Evolutionary conservation across 2,797 vertebrate genomes (phyloP), one percentile per base, ranked within the genome.

Genomic region (Falco naumanni): DNA sequence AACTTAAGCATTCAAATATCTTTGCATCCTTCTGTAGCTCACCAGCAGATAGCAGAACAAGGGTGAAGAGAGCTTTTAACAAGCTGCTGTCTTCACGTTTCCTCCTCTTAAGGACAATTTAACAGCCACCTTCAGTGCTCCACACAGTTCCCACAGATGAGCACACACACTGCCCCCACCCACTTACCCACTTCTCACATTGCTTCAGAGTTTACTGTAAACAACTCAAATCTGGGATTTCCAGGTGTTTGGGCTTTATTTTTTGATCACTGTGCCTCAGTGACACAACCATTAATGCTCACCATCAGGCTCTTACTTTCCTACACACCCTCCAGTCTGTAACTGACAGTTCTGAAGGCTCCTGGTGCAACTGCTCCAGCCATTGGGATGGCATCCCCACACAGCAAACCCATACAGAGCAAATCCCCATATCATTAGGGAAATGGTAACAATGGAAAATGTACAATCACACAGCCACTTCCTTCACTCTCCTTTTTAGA

Each of bases 371-470:
- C 50, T 56, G 14, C 19, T 54, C 5, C 47, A 48, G 78, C 34
- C 26, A 20, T 4, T 61, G 76, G n/a, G 57, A 68, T 13, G 18
- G 11, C 43, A 91, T 12, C 56, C 31, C 29, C 43, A 56, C 48
- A 31, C 34, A 59, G 21, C 13, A 25, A 56, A 24, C 3, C 21
- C 5, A 0, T 1, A 9, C 1, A 6, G 2, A 48, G 25, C 51
- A 89, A 80, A 59, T 6, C 20, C 17, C 37, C 31, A 33, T 8
- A 34, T 8, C 51, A 25, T 16, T 16, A 70, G 5, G 21, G n/a
- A 80, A 92, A 48, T 2, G 4, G 26, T 8, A 51, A 66, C 34
- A 48, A 45, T 7, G 11, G 61, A 54, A 72, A 65, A 45, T 0
- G 2, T 6, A 10, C 41, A 20, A 31, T 19, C 14, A 7, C 48